Conservation (phyloP, 2,113 vertebrate genomes). For the Orcinus orca region DNA sequence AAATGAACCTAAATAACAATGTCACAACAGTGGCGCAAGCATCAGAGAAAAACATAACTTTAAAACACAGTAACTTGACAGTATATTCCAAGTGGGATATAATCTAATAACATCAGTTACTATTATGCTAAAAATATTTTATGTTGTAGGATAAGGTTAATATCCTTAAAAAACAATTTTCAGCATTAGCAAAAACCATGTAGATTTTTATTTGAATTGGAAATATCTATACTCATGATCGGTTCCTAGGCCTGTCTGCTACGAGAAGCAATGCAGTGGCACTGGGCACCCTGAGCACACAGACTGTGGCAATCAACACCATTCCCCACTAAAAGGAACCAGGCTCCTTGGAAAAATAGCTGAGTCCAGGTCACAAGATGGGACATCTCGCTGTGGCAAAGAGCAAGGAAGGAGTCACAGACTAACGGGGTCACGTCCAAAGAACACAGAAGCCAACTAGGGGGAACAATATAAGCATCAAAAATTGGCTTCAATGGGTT, state of each 20-base stretch:
- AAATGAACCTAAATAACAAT: neutral
- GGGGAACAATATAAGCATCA: neutral
- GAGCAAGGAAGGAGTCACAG: neutral
- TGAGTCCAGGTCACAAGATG: neutral
- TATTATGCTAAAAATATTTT: neutral
- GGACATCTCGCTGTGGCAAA: neutral
- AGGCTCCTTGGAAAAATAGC: neutral
- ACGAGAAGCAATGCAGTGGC: neutral
- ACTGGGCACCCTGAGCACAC: accelerated
- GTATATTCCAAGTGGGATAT: neutral
- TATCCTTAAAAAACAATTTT: neutral
- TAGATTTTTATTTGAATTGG: neutral
- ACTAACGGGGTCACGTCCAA: neutral
- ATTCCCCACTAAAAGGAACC: neutral
- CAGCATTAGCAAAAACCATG: neutral
- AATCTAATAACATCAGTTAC: neutral
- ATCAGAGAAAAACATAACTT: neutral
- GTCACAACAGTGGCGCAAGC: neutral
- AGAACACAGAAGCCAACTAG: neutral
- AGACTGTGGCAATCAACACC: too few species aligned
- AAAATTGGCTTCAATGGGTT: neutral
- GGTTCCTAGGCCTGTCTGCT: neutral
- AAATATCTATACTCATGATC: neutral
- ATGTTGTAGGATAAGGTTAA: neutral
- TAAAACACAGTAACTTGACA: neutral